Evolutionary conservation across 92 coral and sea anemone genomes (phyloP).

Genomic region (Phymanthus crucifer): DNA sequence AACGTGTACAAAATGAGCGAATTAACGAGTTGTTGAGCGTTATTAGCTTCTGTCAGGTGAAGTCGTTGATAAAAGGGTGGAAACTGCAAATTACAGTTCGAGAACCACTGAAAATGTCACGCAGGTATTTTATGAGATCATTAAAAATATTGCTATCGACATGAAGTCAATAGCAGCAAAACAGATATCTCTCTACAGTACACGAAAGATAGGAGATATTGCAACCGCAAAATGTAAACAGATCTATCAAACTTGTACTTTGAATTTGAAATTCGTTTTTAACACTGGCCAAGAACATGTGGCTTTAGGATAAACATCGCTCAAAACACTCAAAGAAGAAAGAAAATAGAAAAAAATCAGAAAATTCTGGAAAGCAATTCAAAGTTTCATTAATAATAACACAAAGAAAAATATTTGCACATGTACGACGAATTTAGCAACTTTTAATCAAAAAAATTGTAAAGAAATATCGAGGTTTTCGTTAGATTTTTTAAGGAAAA

Average conservation of each 20-base stretch:
- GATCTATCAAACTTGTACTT: not conserved
- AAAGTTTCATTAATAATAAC: too few relatives aligned
- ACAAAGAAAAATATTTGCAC: not conserved
- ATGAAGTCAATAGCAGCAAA: not conserved
- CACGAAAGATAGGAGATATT: not conserved
- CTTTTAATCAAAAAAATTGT: not conserved
- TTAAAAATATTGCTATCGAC: not conserved
- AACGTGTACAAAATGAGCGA: not conserved
- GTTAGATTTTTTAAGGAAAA: not conserved
- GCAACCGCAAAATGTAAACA: slow-evolving; percentile 5
- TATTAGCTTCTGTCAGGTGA: not conserved
- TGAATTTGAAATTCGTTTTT: too few relatives aligned
- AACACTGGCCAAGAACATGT: too few relatives aligned
- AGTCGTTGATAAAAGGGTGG: slow-evolving; percentile 6
- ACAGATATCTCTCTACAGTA: not conserved
- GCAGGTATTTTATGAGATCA: not conserved
- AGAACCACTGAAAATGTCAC: not conserved
- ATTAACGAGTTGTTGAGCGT: not conserved
- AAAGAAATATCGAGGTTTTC: not conserved
- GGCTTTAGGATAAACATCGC: too few relatives aligned
- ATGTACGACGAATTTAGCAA: not conserved
- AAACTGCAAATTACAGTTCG: not conserved
- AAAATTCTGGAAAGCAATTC: too few relatives aligned
- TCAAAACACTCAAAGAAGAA: too few relatives aligned
- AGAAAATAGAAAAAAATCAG: too few relatives aligned